Conservation (phyloP, 2,113 vertebrate genomes). For the Sinocyclocheilus anophthalmus region DNA sequence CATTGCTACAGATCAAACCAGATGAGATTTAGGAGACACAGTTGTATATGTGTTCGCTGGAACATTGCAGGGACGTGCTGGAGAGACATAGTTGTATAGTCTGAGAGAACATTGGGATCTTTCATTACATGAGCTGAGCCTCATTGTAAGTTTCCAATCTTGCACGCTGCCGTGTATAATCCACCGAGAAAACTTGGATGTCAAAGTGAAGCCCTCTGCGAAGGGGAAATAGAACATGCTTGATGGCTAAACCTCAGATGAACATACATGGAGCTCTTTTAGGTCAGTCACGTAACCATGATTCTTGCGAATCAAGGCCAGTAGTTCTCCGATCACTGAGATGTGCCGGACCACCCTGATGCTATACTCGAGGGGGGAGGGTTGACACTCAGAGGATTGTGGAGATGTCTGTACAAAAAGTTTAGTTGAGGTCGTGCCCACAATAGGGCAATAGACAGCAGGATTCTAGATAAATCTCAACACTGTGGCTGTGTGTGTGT, state of each 20-base stretch:
- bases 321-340: neutral
- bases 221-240: too few species aligned
- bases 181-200: constrained; percentile 14
- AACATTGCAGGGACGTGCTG: constrained; percentile 60
- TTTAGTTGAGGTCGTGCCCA: constrained; percentile 17
- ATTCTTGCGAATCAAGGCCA: neutral
- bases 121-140: constrained; percentile 55
- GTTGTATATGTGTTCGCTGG: constrained; percentile 61
- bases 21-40: constrained; percentile 70
- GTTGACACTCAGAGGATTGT: neutral
- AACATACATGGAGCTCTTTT: constrained; percentile 4
- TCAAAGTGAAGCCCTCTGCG: neutral
- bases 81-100: constrained; percentile 51
- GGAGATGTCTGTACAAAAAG: constrained; percentile 12
- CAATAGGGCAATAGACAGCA: neutral
- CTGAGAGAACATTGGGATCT: constrained; percentile 54
- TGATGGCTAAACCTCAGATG: neutral
- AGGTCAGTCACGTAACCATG: neutral
- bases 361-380: constrained; percentile 12
- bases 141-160: constrained; percentile 64
- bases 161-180: constrained; percentile 62
- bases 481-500: neutral
- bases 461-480: neutral
- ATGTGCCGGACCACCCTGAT: constrained; percentile 34
- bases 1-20: constrained; percentile 68